Evolutionary conservation across 2,113 vertebrate species (phyloP).

Genomic region (Zosterops japonicus): DNA sequence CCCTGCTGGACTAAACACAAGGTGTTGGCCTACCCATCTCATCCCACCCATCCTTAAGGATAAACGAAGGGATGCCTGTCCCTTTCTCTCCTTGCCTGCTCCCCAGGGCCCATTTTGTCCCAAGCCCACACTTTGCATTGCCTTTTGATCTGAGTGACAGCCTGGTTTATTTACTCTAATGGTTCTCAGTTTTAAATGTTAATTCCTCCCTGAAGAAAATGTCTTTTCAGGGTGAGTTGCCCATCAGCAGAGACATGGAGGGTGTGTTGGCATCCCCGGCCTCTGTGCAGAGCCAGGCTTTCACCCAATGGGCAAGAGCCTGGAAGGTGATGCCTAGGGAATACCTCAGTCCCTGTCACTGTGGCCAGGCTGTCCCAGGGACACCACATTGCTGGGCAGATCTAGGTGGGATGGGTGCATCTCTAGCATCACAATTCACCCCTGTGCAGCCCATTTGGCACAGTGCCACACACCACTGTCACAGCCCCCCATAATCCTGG

Average conservation of each 20-base stretch:
- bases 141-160: constrained; percentile 44
- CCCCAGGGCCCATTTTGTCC: background rate
- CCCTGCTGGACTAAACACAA: rapidly evolving
- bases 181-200: constrained; percentile 62
- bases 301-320: background rate
- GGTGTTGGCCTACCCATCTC: background rate
- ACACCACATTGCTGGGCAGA: rapidly evolving
- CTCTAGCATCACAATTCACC: rapidly evolving
- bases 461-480: background rate
- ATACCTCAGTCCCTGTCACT: background rate
- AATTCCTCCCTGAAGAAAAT: constrained; percentile 70
- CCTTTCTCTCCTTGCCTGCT: background rate
- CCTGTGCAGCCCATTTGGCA: background rate
- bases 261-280: background rate
- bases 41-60: background rate
- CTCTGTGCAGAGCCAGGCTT: background rate
- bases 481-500: background rate
- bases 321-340: background rate
- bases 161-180: constrained; percentile 55
- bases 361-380: background rate
- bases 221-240: constrained; percentile 49
- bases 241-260: background rate
- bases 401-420: rapidly evolving
- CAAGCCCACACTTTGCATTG: background rate
- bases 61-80: background rate